phyloP scores from a whole-genome alignment of 2,888 invertebrate genomes.

The Odontomyia ornata region DNA sequence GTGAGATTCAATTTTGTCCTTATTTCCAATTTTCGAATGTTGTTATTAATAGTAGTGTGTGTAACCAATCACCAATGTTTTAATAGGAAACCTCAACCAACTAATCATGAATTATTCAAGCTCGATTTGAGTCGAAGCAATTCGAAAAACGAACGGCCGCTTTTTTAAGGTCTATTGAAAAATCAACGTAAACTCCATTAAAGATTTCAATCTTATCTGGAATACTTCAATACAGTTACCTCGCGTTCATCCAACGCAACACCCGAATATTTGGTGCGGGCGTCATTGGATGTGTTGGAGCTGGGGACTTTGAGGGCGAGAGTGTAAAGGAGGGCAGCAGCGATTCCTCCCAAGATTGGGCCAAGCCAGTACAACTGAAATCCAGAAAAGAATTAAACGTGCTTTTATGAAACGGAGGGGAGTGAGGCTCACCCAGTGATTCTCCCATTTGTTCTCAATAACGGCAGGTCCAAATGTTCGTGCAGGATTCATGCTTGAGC shows the following conservation, averaged over 20 bases:
- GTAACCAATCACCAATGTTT: not conserved
- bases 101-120: not conserved
- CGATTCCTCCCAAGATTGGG: slow-evolving; percentile 81
- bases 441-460: slow-evolving; percentile 75
- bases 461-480: slow-evolving; percentile 88
- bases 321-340: slow-evolving; percentile 79
- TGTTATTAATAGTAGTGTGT: not conserved
- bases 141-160: not conserved
- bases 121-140: slow-evolving; percentile 7
- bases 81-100: not conserved
- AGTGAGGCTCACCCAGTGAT: slow-evolving; percentile 79
- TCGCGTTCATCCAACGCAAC: slow-evolving; percentile 33
- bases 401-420: too few relatives aligned
- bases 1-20: not conserved
- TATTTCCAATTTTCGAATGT: not conserved
- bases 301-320: slow-evolving; percentile 69
- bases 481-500: slow-evolving; percentile 93
- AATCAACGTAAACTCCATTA: not conserved
- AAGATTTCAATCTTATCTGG: slow-evolving; percentile 6
- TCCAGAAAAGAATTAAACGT: slow-evolving; percentile 3
- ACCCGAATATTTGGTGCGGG: slow-evolving; percentile 19
- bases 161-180: slow-evolving; percentile 2
- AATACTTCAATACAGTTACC: slow-evolving; percentile 24
- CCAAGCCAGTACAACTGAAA: slow-evolving; percentile 86
- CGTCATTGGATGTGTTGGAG: not conserved